Evolutionary conservation across 2,113 vertebrate genomes (phyloP), one percentile per base, ranked within the genome.

Genomic region (Gracilinanus agilis): DNA sequence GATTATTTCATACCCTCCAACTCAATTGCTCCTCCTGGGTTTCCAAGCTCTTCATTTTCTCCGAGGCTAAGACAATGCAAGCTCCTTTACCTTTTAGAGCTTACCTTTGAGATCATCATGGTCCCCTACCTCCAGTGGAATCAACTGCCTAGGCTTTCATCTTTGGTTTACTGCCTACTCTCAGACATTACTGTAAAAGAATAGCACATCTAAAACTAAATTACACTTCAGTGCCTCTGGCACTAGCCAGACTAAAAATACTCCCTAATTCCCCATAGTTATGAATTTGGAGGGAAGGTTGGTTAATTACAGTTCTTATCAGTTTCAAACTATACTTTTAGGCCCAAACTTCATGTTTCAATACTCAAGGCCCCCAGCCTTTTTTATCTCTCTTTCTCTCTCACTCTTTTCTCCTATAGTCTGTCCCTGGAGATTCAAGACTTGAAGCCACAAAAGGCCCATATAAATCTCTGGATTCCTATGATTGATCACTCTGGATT

Each of bases 401-500:
- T 3, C 55, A 92, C 88, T 83, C 40, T 23, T 44, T 91, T 95
- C 53, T 53, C 55, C 93, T 92, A 94, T 91, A 91, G 92, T 96
- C 67, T 95, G 92, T 97, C 97, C 90, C n/a, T 7, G 24, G n/a
- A 40, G 21, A 96, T 56, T 53, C 56, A 95, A 94, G 55, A 91
- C 92, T 88, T 67, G 90, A 95, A 97, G 56, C 88, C 88, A 55
- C 61, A 97, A 92, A 95, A 97, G n/a, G 95, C n/a, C 49, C 44
- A 55, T 25, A 93, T 92, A 96, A 24, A 90, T 93, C 91, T 95
- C 88, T 88, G 34, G 44, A 92, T 91, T 25, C 94, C 96, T 95
- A 93, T 94, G 88, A 75, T 75, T 75, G 55, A 91, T 94, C 89
- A n/a, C 3, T 4, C 40, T 49, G 95, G 53, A 93, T 94, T 92